Base-by-base conservation (phyloP, 2,797 vertebrate species). In the Bryconaethiops microstoma region DNA sequence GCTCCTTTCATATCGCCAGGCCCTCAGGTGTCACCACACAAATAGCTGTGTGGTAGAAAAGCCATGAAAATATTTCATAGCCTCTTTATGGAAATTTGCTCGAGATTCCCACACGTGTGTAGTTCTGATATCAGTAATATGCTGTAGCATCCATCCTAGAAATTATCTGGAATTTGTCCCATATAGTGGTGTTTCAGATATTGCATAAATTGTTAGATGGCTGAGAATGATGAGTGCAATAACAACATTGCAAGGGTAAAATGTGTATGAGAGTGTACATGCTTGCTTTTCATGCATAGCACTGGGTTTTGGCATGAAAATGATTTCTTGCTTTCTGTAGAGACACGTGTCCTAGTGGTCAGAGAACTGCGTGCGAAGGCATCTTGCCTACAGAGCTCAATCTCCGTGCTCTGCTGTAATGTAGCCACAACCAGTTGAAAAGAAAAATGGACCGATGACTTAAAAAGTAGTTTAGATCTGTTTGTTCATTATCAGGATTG, bases 1-100 rank as follows among this genome's bases (percentile, higher is more conserved):
- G 65, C 68, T 55, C 48, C 52, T 52, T 13, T 71, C 48, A 54
- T 59, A 76, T 67, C 65, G n/a, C 45, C 50, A n/a, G 62, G 42
- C 48, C 71, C 69, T 52, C 40, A 13, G 19, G 42, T 21, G 42
- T 71, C 39, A 63, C 45, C 29, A 25, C 60, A 65, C 16, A 29
- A 70, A 25, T 9, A 39, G 9, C 21, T 65, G 54, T 39, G 45
- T 1, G 13, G 19, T 39, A 42, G 19, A 17, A 59, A 40, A 39
- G 19, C 9, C 35, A 4, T 1, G 72, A 60, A 23, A 60, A 7
- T 23, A 19, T 42, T 6, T 23, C 67, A 69, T 21, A 69, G 1
- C 2, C 39, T 45, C 14, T 70, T 17, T 25, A 14, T 29, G 3
- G n/a, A 52, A 50, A 70, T 21, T 35, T 9, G 64, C 64, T 40